These are phyloP conservation scores for Burhinus bistriatus DNA, from an alignment of 2,113 vertebrate species.

Conservation along the genomic window DNA sequence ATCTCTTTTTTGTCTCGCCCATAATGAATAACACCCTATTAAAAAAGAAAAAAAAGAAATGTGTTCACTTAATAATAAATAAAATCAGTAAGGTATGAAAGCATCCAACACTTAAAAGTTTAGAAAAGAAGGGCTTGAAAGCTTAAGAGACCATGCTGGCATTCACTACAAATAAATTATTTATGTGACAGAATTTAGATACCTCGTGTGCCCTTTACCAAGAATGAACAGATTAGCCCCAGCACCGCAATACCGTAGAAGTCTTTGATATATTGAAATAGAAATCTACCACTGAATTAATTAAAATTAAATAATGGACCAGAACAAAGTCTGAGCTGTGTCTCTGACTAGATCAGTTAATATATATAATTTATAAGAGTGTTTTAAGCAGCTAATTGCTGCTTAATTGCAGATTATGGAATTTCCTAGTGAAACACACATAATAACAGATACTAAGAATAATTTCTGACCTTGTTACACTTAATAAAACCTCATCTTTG, in stretches of 20 bases:
- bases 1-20: slow-evolving; percentile 88
- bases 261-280: not conserved
- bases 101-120: not conserved
- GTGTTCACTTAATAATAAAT: not conserved
- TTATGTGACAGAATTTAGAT: not conserved
- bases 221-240: not conserved
- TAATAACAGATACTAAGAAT: not conserved
- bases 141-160: not conserved
- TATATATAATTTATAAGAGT: not conserved
- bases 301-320: not conserved
- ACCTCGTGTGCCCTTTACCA: not conserved
- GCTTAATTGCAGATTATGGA: not conserved
- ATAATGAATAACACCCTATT: slow-evolving; percentile 89
- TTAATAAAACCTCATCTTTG: not conserved
- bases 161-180: not conserved
- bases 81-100: not conserved
- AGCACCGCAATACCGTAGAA: not conserved
- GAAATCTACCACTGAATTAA: not conserved
- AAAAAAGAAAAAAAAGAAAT: not conserved
- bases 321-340: not conserved
- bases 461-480: not conserved
- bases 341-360: not conserved
- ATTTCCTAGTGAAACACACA: not conserved
- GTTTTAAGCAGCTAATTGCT: not conserved
- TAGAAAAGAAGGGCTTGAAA: not conserved